These are phyloP conservation scores for Herpetotheres cachinnans DNA, from an alignment of 2,113 vertebrate genomes.

Conservation along the genomic window DNA sequence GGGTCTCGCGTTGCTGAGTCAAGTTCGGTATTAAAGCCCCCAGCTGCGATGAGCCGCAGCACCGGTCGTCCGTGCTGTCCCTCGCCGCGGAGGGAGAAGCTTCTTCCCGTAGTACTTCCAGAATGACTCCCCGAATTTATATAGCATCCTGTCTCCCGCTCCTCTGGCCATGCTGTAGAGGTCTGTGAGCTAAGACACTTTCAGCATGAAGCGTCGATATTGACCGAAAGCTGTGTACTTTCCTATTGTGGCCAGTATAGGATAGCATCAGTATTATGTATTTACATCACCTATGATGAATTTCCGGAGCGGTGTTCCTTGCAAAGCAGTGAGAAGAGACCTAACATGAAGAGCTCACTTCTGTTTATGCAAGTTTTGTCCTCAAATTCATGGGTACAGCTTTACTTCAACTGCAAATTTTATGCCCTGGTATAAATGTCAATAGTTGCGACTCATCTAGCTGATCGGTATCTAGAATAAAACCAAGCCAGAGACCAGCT, in stretches of 20 bases:
- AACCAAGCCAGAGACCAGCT: background rate
- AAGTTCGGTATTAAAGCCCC: accelerated
- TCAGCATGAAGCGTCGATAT: accelerated
- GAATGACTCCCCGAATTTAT: background rate
- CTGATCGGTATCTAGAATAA: background rate
- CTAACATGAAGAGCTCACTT: accelerated
- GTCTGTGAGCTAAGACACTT: background rate
- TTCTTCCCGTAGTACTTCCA: accelerated
- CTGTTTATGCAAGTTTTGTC: background rate
- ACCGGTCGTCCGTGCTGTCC: accelerated
- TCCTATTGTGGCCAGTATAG: accelerated
- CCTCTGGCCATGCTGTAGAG: background rate
- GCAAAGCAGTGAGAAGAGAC: background rate
- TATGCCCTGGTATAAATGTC: background rate
- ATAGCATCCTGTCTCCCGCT: accelerated
- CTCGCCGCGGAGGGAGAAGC: accelerated
- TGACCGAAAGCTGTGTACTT: background rate
- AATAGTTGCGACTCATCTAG: background rate
- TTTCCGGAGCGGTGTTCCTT: background rate
- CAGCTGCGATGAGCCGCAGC: accelerated
- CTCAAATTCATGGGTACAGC: background rate
- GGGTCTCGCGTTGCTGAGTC: accelerated
- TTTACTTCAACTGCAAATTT: background rate
- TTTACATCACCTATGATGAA: background rate
- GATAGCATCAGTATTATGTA: accelerated